Percentiles rank a stretch among this genome's conserved stretches.
These are phyloP conservation scores for Drosophila yakuba DNA, from an alignment of 1,140 invertebrate species.

Conservation along the genomic window DNA sequence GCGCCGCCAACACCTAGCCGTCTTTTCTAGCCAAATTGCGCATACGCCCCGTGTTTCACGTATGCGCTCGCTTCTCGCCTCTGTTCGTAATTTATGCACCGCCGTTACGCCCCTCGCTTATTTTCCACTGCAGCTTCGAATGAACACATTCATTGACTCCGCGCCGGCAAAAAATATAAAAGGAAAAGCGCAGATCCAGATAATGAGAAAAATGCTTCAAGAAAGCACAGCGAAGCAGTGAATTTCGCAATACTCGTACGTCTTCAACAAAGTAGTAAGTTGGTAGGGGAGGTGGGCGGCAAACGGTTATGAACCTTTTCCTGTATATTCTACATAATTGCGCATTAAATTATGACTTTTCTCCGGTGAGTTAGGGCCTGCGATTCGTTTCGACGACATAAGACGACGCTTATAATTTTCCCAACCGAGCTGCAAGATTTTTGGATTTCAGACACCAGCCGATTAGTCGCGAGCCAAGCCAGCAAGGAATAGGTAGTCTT, in stretches of 20 bases:
- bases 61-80: slow-evolving; percentile 32
- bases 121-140: slow-evolving; percentile 36
- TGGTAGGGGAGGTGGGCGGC: not conserved
- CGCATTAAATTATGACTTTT: too few species aligned
- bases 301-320: slow-evolving; percentile 48
- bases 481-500: too few species aligned
- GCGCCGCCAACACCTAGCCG: slow-evolving; percentile 45
- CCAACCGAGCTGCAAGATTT: too few species aligned
- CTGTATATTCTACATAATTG: too few species aligned
- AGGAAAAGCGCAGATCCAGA: slow-evolving; percentile 23
- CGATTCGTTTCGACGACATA: too few species aligned
- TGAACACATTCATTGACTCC: slow-evolving; percentile 52
- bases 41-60: slow-evolving; percentile 59
- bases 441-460: too few species aligned
- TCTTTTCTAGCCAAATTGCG: slow-evolving; percentile 52
- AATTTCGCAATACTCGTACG: slow-evolving; percentile 27
- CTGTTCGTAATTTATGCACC: slow-evolving; percentile 74
- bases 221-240: slow-evolving; percentile 29
- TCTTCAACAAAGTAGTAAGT: slow-evolving; percentile 14
- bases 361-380: too few species aligned
- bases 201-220: slow-evolving; percentile 72
- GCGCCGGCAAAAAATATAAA: not conserved
- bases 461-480: too few species aligned
- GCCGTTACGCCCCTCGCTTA: slow-evolving; percentile 7
- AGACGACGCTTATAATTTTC: too few species aligned